Conservation (phyloP, 1,140 invertebrate species). For the Lasioglossum albipes region DNA sequence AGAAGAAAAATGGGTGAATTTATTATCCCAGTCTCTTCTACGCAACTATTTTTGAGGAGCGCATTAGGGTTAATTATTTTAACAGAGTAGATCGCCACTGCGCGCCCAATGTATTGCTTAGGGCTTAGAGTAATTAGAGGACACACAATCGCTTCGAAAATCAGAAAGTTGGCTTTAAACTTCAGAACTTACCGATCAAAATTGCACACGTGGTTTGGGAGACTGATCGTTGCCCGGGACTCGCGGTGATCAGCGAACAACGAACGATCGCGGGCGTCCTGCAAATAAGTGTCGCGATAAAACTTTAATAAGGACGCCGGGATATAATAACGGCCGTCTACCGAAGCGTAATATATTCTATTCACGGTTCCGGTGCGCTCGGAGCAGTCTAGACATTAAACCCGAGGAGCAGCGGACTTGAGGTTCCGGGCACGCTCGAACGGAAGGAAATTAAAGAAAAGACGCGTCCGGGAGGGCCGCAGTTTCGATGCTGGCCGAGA, state of each 20-base stretch:
- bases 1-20: too few species aligned
- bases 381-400: background rate
- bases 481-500: background rate
- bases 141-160: too few species aligned
- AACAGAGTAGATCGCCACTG: too few species aligned
- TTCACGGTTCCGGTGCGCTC: background rate
- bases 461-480: too few species aligned
- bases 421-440: background rate
- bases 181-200: background rate
- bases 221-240: background rate
- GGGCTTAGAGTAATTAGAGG: too few species aligned
- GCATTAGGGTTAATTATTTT: too few species aligned
- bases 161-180: background rate
- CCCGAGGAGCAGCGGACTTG: background rate
- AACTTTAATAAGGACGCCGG: background rate
- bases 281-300: background rate
- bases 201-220: background rate
- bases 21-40: too few species aligned
- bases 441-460: background rate
- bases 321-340: background rate
- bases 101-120: too few species aligned
- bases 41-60: too few species aligned
- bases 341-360: background rate
- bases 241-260: background rate
- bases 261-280: background rate